phyloP scores from a whole-genome alignment of 1,140 invertebrate species.

The Drosophila pruinosa region DNA sequence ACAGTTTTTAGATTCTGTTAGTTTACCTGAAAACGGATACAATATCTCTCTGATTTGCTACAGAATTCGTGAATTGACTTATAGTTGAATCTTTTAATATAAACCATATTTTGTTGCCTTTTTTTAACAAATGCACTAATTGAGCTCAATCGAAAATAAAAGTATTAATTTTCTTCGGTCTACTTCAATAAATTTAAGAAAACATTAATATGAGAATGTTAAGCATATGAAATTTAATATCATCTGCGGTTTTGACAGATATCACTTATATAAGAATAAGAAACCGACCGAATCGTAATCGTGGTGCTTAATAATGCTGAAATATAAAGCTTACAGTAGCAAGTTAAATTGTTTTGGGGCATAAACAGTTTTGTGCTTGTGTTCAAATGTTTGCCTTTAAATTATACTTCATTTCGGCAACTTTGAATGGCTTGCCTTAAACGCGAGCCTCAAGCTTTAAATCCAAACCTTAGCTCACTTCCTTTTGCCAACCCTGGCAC shows the following conservation, averaged over 20 bases:
- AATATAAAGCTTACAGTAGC: background rate
- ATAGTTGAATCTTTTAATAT: too few species aligned
- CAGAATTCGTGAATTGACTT: too few species aligned
- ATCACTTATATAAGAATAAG: background rate
- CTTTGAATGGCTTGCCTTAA: slow-evolving; percentile 50
- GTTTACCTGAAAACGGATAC: too few species aligned
- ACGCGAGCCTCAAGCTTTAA: background rate
- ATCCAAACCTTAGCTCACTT: background rate
- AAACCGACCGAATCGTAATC: background rate
- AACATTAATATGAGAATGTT: too few species aligned
- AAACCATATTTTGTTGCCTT: too few species aligned
- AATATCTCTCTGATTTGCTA: too few species aligned
- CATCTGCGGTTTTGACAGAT: background rate
- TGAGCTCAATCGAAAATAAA: too few species aligned
- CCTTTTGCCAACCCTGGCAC: slow-evolving; percentile 17
- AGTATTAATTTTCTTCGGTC: too few species aligned
- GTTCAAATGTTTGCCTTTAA: slow-evolving; percentile 72
- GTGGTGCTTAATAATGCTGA: slow-evolving; percentile 11
- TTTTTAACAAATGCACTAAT: too few species aligned
- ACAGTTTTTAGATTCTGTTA: too few species aligned
- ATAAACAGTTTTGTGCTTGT: slow-evolving; percentile 28
- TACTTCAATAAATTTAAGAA: background rate
- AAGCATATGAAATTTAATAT: too few species aligned
- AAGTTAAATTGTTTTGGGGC: background rate
- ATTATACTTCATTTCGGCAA: slow-evolving; percentile 66